phyloP scores from a whole-genome alignment of 2,888 invertebrate species.

The Onthophagus sagittarius region DNA sequence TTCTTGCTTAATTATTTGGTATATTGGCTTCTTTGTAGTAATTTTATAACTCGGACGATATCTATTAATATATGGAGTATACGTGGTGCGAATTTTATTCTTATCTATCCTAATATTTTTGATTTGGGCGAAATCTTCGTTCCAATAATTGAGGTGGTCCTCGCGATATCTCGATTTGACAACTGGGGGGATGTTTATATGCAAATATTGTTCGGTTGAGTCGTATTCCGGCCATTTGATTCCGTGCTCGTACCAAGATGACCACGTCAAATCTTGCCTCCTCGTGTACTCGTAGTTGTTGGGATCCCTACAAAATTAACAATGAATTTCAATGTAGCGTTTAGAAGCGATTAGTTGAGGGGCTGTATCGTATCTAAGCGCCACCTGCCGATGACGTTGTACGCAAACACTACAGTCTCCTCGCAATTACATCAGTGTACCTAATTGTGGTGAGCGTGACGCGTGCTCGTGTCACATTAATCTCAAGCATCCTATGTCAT shows the following conservation, averaged over 20 bases:
- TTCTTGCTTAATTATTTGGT: not conserved
- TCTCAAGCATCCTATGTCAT: not conserved
- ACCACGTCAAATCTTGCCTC: slow-evolving; percentile 50
- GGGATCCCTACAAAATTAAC: not conserved
- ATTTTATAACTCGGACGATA: not conserved
- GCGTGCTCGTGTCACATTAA: not conserved
- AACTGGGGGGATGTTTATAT: slow-evolving; percentile 69
- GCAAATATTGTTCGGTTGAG: slow-evolving; percentile 69
- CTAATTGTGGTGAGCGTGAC: not conserved
- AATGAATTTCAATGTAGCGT: not conserved
- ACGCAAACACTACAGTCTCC: not conserved
- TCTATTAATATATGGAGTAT: not conserved
- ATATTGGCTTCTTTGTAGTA: not conserved
- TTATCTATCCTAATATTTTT: not conserved
- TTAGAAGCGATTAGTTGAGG: not conserved
- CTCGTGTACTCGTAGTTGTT: not conserved
- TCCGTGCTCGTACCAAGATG: slow-evolving; percentile 41
- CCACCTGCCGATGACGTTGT: not conserved
- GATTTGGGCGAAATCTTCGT: slow-evolving; percentile 65
- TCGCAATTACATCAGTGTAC: not conserved
- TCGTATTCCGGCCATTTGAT: slow-evolving; percentile 77
- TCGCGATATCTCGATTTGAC: slow-evolving; percentile 72
- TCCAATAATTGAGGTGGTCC: slow-evolving; percentile 80
- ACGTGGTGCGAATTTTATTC: not conserved
- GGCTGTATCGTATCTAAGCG: not conserved